Conservation (phyloP, 1,140 invertebrate genomes). For the Apis mellifera region DNA sequence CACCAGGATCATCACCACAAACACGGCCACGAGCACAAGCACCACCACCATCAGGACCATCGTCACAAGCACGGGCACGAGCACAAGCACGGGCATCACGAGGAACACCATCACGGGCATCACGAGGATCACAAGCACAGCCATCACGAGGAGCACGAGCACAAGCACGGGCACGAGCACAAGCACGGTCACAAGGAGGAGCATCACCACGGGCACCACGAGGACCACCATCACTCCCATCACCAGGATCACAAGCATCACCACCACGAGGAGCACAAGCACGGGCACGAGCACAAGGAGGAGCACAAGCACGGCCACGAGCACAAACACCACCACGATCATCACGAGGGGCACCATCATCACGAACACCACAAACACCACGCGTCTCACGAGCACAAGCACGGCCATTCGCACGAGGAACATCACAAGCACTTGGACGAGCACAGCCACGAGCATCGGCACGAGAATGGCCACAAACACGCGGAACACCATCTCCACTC, state of each 20-base stretch:
- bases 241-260: constrained; percentile 66
- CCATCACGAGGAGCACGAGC: constrained; percentile 69
- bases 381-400: constrained; percentile 68
- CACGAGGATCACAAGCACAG: constrained; percentile 60
- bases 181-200: constrained; percentile 72
- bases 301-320: constrained; percentile 72
- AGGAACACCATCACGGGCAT: constrained; percentile 64
- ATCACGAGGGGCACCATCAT: constrained; percentile 70
- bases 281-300: constrained; percentile 68
- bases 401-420: constrained; percentile 69
- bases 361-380: constrained; percentile 70
- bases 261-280: constrained; percentile 72
- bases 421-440: constrained; percentile 66
- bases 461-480: constrained; percentile 63
- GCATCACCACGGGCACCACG: constrained; percentile 72
- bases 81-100: constrained; percentile 60
- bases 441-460: constrained; percentile 68
- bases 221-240: constrained; percentile 72
- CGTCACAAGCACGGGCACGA: constrained; percentile 64
- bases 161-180: constrained; percentile 70
- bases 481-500: constrained; percentile 61
- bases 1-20: constrained; percentile 74
- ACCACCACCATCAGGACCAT: constrained; percentile 65
- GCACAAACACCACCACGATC: constrained; percentile 70
- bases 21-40: constrained; percentile 73